Conservation (phyloP, 1,140 invertebrate genomes). For the Diorhabda elongata region DNA sequence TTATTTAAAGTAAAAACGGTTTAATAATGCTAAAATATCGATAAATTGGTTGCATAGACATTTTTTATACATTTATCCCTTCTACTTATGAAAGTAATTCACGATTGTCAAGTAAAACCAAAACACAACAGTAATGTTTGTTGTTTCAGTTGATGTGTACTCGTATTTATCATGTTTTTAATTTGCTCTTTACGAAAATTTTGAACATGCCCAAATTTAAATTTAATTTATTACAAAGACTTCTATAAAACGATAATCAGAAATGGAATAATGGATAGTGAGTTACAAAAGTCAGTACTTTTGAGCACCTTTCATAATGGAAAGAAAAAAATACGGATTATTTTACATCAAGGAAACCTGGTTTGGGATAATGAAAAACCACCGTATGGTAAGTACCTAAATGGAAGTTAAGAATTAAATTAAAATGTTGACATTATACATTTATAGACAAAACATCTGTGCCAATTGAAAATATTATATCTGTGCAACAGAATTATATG, state of each 20-base stretch:
- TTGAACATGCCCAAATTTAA: background rate
- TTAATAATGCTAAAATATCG: too few species aligned
- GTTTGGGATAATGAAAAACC: conserved; percentile 61
- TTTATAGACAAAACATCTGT: conserved; percentile 51
- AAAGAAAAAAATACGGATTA: conserved; percentile 61
- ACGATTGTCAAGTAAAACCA: background rate
- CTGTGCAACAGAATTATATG: conserved; percentile 50
- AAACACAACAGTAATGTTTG: background rate
- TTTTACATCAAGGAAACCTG: conserved; percentile 59
- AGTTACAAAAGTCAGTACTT: conserved; percentile 48
- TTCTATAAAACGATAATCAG: too few species aligned
- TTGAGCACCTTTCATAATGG: conserved; percentile 59
- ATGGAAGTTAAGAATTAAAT: background rate
- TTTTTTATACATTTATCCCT: too few species aligned
- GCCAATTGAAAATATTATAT: conserved; percentile 53
- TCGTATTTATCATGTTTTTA: background rate
- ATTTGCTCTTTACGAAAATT: background rate
- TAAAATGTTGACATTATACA: background rate
- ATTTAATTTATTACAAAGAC: background rate
- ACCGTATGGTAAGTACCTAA: conserved; percentile 52
- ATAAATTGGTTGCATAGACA: too few species aligned
- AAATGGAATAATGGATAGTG: conserved; percentile 17
- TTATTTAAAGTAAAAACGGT: too few species aligned
- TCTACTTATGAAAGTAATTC: too few species aligned
- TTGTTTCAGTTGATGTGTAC: too few species aligned